These are phyloP conservation scores for Dryobota labecula DNA, from an alignment of 2,888 invertebrate species.

Conservation along the genomic window DNA sequence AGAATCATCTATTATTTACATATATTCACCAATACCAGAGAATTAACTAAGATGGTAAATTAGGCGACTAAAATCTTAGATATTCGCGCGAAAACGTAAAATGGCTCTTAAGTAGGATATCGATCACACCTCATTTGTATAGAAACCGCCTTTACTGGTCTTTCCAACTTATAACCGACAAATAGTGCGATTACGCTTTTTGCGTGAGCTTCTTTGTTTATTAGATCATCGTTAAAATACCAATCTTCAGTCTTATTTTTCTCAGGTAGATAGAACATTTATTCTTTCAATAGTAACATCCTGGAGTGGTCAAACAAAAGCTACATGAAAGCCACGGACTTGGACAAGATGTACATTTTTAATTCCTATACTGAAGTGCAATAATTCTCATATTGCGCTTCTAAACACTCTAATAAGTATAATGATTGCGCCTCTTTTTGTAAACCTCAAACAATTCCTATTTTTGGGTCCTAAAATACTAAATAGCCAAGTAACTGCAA, in stretches of 20 bases:
- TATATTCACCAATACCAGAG: too few relatives aligned
- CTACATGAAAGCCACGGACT: background rate
- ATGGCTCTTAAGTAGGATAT: constrained; percentile 27
- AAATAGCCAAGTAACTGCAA: too few relatives aligned
- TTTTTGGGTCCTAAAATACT: too few relatives aligned
- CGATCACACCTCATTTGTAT: constrained; percentile 49
- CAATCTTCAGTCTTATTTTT: background rate
- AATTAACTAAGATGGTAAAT: too few relatives aligned
- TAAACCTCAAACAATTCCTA: too few relatives aligned
- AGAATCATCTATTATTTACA: too few relatives aligned
- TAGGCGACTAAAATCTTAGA: too few relatives aligned
- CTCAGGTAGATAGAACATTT: background rate
- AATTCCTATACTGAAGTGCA: too few relatives aligned
- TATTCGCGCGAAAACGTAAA: too few relatives aligned
- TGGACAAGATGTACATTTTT: background rate
- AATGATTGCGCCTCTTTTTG: too few relatives aligned
- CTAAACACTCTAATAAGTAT: too few relatives aligned
- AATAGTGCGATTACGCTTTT: background rate
- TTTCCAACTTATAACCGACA: constrained; percentile 33
- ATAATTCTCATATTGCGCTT: too few relatives aligned
- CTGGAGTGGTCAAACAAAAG: background rate
- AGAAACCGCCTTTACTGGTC: constrained; percentile 54
- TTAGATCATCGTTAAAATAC: constrained; percentile 12
- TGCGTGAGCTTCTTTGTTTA: background rate
- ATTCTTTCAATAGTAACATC: background rate